Evolutionary conservation across 2,888 invertebrate species (phyloP).

Genomic region (Synergus japonicus): DNA sequence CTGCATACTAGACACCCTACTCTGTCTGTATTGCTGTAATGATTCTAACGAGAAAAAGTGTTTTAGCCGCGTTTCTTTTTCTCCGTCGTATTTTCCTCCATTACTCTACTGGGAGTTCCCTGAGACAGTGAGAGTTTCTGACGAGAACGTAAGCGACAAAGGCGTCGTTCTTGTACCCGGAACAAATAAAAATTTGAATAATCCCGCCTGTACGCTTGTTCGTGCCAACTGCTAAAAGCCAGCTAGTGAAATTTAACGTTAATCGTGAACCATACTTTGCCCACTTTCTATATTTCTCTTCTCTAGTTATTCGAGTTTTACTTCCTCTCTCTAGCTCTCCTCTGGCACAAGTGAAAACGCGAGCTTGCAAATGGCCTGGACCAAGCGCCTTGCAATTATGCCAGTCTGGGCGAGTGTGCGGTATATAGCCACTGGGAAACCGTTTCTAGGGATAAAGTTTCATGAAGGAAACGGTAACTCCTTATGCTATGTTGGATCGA

Average conservation of each 20-base stretch:
- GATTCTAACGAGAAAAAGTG: constrained; percentile 20
- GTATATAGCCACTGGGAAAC: constrained; percentile 25
- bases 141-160: constrained; percentile 26
- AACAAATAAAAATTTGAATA: constrained; percentile 68
- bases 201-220: constrained; percentile 59
- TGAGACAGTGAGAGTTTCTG: constrained; percentile 17
- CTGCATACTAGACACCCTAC: background rate
- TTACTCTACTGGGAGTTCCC: background rate
- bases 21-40: background rate
- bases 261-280: constrained; percentile 53
- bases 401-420: constrained; percentile 19
- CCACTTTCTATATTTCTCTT: constrained; percentile 30
- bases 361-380: constrained; percentile 25
- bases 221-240: constrained; percentile 56
- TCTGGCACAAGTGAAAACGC: constrained; percentile 33
- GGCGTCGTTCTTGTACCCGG: constrained; percentile 13
- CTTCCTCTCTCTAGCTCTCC: background rate
- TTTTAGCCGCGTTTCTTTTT: constrained; percentile 3
- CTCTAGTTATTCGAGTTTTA: background rate
- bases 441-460: constrained; percentile 15
- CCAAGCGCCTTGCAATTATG: constrained; percentile 14
- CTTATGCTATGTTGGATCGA: constrained; percentile 21
- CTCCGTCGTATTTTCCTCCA: background rate
- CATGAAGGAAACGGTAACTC: constrained; percentile 17
- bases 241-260: constrained; percentile 63